Evolutionary conservation across 2,113 vertebrate species (phyloP), one percentile per base, ranked within the genome.

Genomic region (Clinocottus analis): DNA sequence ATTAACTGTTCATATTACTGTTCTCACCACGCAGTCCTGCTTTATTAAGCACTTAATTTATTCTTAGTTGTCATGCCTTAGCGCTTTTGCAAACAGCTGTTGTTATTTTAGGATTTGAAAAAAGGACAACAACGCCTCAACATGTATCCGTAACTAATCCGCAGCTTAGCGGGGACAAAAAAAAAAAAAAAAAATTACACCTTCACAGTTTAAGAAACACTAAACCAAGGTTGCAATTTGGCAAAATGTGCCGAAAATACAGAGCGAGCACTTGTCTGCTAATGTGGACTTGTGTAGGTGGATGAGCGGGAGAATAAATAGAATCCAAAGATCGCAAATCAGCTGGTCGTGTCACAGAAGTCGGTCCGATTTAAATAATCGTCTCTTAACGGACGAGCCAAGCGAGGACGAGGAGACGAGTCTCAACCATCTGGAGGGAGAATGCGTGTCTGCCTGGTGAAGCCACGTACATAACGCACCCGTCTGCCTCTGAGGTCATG

Each of bases 281-380:
- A 88, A 90, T 89, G 61, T 53, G 27, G 12, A 60, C 76, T 77
- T 43, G 72, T 72, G 74, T 83, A 87, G 87, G 80, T 63, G 78
- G 82, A 75, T 31, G 71, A 69, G 60, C 14, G 12, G 4, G 5
- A 21, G 12, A 62, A 72, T 70, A 81, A 25, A 77, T 11, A 47
- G 39, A 67, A 77, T 75, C 59, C 49, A 35, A 68, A 82, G 79
- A 33, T 78, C 88, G 73, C 84, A 89, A 85, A 91, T 90, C 61
- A 85, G 49, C 72, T 17, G 70, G 27, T n/a, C 0, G 56, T 85
- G 87, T 87, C 88, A 77, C 11, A 80, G 63, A 69, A 86, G 85
- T 86, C 85, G 81, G 67, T 45, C 27, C 49, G 73, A 89, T 85
- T 88, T 87, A 76, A 83, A 91, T 89, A 89, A 66, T 67, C 14